Percentiles rank a stretch among this genome's conserved stretches.
Evolutionary conservation across 2,888 invertebrate species (phyloP).

Genomic region (Stenolophus ochropezus): DNA sequence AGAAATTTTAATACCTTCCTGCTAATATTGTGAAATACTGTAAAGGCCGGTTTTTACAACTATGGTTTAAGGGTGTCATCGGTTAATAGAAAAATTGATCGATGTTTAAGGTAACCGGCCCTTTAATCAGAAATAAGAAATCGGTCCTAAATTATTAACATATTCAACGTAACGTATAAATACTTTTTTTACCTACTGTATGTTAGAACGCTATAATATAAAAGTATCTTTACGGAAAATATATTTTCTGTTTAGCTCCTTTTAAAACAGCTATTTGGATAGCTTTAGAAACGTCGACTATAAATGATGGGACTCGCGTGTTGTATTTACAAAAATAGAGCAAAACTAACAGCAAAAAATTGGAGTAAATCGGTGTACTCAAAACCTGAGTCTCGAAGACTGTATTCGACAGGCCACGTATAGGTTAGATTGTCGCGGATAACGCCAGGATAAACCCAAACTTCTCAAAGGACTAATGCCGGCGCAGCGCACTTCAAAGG

Average conservation of each 20-base stretch:
- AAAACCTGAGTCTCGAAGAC: neutral
- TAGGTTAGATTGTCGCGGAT: constrained; percentile 25
- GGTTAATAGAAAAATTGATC: too few species aligned
- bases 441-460: constrained; percentile 5
- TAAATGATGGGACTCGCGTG: constrained; percentile 14
- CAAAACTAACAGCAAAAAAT: neutral
- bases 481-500: neutral
- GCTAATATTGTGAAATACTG: too few species aligned
- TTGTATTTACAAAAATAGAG: neutral
- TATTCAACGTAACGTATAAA: too few species aligned
- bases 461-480: neutral
- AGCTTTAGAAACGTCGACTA: neutral
- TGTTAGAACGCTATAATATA: too few species aligned
- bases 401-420: constrained; percentile 39
- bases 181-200: too few species aligned
- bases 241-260: neutral
- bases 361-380: constrained; percentile 14
- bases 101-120: too few species aligned
- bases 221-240: too few species aligned
- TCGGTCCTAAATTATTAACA: too few species aligned
- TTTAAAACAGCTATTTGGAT: neutral
- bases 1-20: too few species aligned
- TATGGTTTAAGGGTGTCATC: too few species aligned
- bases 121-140: too few species aligned
- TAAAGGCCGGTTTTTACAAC: too few species aligned